Evolutionary conservation across 2,113 vertebrate species (phyloP).

Genomic region (Embiotoca jacksoni): DNA sequence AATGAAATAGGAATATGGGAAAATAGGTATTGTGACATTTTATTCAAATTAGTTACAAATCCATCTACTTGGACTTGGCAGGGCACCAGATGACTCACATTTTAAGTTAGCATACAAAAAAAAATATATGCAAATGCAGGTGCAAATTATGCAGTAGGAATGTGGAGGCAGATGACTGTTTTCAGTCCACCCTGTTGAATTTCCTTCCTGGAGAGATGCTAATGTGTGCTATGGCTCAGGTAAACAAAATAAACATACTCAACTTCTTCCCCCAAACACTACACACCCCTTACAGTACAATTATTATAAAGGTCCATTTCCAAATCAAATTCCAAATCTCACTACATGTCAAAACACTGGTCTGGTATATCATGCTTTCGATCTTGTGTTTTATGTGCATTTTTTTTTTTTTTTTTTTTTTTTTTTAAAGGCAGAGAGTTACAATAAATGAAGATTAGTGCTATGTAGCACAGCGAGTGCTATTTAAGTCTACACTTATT

Average conservation of each 20-base stretch:
- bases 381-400: background rate
- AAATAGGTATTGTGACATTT: constrained; percentile 37
- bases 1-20: constrained; percentile 13
- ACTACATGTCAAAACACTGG: background rate
- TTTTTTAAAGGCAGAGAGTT: too few relatives aligned
- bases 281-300: background rate
- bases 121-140: constrained; percentile 48
- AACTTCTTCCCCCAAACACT: constrained; percentile 1
- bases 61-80: constrained; percentile 35
- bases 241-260: constrained; percentile 25
- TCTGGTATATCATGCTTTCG: background rate
- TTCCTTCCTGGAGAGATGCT: constrained; percentile 30
- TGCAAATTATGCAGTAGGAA: constrained; percentile 55
- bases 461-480: too few relatives aligned
- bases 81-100: constrained; percentile 46
- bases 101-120: constrained; percentile 43
- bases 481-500: background rate
- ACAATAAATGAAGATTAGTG: too few relatives aligned
- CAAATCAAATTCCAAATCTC: background rate
- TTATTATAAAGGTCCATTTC: background rate
- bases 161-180: constrained; percentile 38
- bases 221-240: constrained; percentile 32
- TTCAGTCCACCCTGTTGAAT: constrained; percentile 41
- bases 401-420: background rate
- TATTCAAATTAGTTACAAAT: constrained; percentile 51